Base-by-base conservation (phyloP, 2,888 invertebrate genomes). In the Habroteleia sp. region DNA sequence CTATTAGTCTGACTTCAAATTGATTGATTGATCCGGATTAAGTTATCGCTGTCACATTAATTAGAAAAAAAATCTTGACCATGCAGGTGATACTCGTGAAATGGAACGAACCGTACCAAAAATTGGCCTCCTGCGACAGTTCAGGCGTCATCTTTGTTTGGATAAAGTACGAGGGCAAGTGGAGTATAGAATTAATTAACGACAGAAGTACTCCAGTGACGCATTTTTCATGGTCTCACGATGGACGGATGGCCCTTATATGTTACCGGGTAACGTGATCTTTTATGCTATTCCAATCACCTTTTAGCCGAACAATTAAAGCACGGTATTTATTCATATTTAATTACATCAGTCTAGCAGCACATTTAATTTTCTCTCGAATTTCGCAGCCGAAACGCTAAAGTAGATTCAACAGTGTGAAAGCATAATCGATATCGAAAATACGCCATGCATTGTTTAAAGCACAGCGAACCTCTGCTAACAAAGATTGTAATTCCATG, bases 151-250 rank as follows among this genome's bases (percentile, higher is more conserved):
- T 99, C 87, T 99, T 99, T 89, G 98, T 99, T 16, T 99, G 99
- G 99, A 98, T 99, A 85, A 98, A 98, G 89, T 98, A 98, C 89
- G 99, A 99, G 88, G 98, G 97, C 33, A 92, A 98, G 37, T 99
- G 99, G 99, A 97, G 97, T 80, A 98, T 99, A 83, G 99, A 99
- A 89, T 91, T 99, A 79, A 99, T 99, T 89, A 99, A 99, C 89
- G 99, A 99, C 90, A 91, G 99, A 35, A 98, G 96, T 87, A 98
- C 97, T 0, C 97, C 97, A 37, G 98, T 98, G 73, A 98, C 97
- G 10, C 97, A 99, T 89, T 98, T 99, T 90, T 96, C 97, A 10
- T 99, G 99, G 99, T 97, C 97, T 0, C 98, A 99, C 87, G 98
- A 98, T 90, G 99, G 99, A 8, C 92, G 97, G 46, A 97, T 98